Evolutionary conservation across 2,113 vertebrate species (phyloP).

Genomic region (Heloderma charlesbogerti): DNA sequence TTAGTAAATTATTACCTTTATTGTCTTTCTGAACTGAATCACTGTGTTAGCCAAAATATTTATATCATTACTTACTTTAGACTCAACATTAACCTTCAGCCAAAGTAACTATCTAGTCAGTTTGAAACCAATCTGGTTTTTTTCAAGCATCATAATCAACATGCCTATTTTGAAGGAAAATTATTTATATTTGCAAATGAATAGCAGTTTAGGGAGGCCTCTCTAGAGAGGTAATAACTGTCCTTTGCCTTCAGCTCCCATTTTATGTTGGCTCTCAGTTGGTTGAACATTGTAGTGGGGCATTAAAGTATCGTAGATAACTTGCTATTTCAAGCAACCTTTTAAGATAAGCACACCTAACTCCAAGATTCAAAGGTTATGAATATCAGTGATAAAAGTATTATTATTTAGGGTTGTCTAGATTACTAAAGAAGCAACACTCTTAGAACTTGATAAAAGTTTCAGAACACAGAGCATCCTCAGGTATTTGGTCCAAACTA

Average conservation of each 20-base stretch:
- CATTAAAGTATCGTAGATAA: conserved; percentile 40
- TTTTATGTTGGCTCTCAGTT: conserved; percentile 46
- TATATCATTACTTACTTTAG: conserved; percentile 43
- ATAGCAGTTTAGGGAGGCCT: not conserved
- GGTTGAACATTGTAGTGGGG: conserved; percentile 1
- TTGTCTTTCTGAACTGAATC: conserved; percentile 50
- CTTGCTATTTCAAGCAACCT: conserved; percentile 23
- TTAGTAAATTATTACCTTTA: conserved; percentile 34
- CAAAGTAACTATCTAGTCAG: conserved; percentile 3
- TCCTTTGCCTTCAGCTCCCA: not conserved
- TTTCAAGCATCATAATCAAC: conserved; percentile 2
- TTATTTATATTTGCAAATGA: conserved; percentile 22
- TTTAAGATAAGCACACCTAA: not conserved
- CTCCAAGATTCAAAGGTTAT: not conserved
- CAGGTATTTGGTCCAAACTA: not conserved
- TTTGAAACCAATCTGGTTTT: not conserved
- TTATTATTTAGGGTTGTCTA: not conserved
- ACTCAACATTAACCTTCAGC: conserved; percentile 33
- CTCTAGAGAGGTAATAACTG: not conserved
- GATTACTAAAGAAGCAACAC: not conserved
- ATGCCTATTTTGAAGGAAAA: not conserved
- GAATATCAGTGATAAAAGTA: not conserved
- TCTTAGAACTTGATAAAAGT: not conserved
- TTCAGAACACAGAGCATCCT: not conserved
- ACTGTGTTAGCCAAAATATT: conserved; percentile 36